These are phyloP conservation scores for Trachops cirrhosus DNA, from an alignment of 2,797 vertebrate genomes.

Conservation along the genomic window DNA sequence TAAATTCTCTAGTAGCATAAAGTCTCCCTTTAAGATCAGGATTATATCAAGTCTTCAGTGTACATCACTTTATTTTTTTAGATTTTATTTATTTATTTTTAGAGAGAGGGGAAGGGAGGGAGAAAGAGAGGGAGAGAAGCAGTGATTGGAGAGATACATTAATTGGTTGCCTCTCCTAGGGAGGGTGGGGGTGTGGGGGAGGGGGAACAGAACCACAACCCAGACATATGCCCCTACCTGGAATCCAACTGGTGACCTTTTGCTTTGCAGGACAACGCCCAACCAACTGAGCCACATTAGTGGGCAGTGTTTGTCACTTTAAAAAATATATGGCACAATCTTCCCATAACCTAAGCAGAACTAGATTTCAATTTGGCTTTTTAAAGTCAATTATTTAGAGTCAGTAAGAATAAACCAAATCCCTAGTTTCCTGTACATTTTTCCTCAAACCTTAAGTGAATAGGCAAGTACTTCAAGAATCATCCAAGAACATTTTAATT, in stretches of 20 bases:
- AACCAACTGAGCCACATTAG: background rate
- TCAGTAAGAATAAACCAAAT: background rate
- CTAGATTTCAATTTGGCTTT: conserved; percentile 36
- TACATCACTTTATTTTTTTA: background rate
- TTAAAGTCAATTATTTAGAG: background rate
- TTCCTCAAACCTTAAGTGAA: background rate
- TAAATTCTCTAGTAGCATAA: background rate
- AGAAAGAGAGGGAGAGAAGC: background rate
- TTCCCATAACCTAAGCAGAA: background rate
- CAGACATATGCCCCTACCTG: background rate
- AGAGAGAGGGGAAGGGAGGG: background rate
- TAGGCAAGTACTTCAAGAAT: background rate
- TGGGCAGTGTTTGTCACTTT: background rate
- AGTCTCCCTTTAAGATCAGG: background rate
- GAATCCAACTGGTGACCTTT: background rate
- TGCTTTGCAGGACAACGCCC: background rate
- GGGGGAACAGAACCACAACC: background rate
- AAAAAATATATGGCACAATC: conserved; percentile 12
- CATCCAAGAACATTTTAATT: conserved; percentile 1
- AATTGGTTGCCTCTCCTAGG: background rate
- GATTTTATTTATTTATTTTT: background rate
- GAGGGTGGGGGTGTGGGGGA: background rate
- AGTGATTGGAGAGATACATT: background rate
- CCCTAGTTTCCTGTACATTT: background rate
- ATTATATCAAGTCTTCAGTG: background rate